These are phyloP conservation scores for Chrysotoxum bicinctum DNA, from an alignment of 2,888 invertebrate genomes.

Conservation along the genomic window DNA sequence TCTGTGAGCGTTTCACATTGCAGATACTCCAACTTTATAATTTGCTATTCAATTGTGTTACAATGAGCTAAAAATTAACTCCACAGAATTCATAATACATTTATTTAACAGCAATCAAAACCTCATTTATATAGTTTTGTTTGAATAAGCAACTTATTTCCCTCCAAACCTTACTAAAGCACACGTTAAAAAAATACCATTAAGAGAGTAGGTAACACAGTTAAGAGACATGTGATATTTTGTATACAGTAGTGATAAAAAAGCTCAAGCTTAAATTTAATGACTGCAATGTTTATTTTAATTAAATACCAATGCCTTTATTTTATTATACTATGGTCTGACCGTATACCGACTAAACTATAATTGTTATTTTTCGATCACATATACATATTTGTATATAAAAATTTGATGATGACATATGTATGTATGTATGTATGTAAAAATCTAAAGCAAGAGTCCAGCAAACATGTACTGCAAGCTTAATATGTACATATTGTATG, in stretches of 20 bases:
- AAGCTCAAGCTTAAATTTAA: neutral
- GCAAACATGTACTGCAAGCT: neutral
- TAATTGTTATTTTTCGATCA: no score
- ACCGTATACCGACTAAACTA: neutral
- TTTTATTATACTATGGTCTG: neutral
- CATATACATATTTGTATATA: neutral
- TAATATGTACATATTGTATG: no score
- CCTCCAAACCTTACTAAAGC: neutral
- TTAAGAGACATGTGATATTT: neutral
- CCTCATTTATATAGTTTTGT: neutral
- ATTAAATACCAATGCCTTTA: neutral
- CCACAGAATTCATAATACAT: neutral
- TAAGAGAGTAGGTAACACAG: neutral
- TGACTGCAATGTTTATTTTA: neutral
- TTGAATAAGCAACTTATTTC: neutral
- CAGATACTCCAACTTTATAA: neutral
- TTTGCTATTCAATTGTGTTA: neutral
- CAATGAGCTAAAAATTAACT: neutral
- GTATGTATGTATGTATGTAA: neutral
- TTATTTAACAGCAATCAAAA: neutral
- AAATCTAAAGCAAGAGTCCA: constrained; percentile 18
- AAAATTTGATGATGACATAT: constrained; percentile 30
- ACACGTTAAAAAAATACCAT: neutral
- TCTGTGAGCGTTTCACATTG: neutral
- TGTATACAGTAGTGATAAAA: neutral